Evolutionary conservation across 2,113 vertebrate species (phyloP).

Genomic region (Periophthalmodon schlosseri): DNA sequence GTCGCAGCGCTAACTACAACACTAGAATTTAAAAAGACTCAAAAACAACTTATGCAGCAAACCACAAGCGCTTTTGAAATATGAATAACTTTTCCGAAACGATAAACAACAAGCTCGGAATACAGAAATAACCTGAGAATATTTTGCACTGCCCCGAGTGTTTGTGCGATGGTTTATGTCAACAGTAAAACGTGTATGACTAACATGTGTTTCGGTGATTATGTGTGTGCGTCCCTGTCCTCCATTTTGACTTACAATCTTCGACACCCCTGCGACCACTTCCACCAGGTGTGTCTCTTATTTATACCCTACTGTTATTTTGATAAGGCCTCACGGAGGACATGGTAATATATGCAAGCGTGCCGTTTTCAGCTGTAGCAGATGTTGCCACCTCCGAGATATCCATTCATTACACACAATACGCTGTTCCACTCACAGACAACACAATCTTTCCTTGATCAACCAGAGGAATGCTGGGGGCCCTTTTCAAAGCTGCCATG

Average conservation of each 20-base stretch:
- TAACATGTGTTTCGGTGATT: conserved; percentile 23
- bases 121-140: conserved; percentile 22
- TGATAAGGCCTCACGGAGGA: conserved; percentile 1
- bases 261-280: not conserved
- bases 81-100: conserved; percentile 20
- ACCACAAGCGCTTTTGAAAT: conserved; percentile 5
- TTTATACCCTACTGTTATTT: not conserved
- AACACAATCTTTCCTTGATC: conserved; percentile 16
- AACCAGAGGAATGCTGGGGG: conserved; percentile 35
- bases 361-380: not conserved
- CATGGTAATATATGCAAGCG: not conserved
- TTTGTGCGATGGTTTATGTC: conserved; percentile 28
- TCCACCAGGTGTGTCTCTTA: conserved; percentile 3
- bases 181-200: conserved; percentile 28
- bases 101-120: conserved; percentile 12
- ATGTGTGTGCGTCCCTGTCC: not conserved
- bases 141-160: conserved; percentile 34
- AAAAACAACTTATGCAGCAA: not conserved
- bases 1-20: not conserved
- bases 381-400: not conserved
- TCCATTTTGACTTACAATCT: conserved; percentile 22
- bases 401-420: not conserved
- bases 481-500: conserved; percentile 44
- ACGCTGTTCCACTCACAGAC: not conserved
- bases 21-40: not conserved